phyloP scores from a whole-genome alignment of 2,797 vertebrate genomes.

The Helostoma temminkii region DNA sequence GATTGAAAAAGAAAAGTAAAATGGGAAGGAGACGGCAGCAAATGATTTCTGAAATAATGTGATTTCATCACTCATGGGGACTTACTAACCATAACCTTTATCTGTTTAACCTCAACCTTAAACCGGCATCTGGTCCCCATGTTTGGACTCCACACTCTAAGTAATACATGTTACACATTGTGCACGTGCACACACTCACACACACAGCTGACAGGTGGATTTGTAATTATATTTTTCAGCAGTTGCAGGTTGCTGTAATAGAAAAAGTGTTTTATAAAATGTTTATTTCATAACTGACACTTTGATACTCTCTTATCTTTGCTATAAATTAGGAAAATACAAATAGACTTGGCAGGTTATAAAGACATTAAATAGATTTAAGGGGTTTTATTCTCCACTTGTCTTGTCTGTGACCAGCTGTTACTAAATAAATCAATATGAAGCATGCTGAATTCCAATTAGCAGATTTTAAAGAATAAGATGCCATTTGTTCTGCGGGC shows the following conservation, averaged over 20 bases:
- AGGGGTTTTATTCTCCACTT: constrained; percentile 50
- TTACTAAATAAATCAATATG: constrained; percentile 65
- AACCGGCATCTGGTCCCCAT: too few relatives aligned
- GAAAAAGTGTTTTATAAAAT: constrained; percentile 38
- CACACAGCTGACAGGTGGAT: constrained; percentile 26
- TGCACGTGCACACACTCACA: neutral
- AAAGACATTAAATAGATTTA: constrained; percentile 66
- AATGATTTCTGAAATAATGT: constrained; percentile 9
- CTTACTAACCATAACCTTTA: too few relatives aligned
- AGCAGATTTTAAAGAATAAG: constrained; percentile 47
- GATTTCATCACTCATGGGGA: too few relatives aligned
- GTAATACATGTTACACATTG: too few relatives aligned
- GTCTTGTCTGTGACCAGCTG: constrained; percentile 65
- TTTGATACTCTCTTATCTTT: constrained; percentile 47
- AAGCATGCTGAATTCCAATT: constrained; percentile 54
- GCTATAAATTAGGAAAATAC: constrained; percentile 52
- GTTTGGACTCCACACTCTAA: too few relatives aligned
- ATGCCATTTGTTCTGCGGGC: constrained; percentile 38
- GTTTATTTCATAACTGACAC: constrained; percentile 41
- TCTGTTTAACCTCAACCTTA: too few relatives aligned
- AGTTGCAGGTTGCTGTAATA: constrained; percentile 19
- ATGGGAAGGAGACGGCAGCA: neutral
- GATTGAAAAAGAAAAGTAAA: neutral
- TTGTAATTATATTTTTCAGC: neutral
- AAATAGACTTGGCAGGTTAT: constrained; percentile 50